A percentile compares a stretch with the other conserved stretches of the same genome.
These are phyloP conservation scores for Disparrhopalites patrizii DNA, from an alignment of 2,888 invertebrate species.

Conservation along the genomic window DNA sequence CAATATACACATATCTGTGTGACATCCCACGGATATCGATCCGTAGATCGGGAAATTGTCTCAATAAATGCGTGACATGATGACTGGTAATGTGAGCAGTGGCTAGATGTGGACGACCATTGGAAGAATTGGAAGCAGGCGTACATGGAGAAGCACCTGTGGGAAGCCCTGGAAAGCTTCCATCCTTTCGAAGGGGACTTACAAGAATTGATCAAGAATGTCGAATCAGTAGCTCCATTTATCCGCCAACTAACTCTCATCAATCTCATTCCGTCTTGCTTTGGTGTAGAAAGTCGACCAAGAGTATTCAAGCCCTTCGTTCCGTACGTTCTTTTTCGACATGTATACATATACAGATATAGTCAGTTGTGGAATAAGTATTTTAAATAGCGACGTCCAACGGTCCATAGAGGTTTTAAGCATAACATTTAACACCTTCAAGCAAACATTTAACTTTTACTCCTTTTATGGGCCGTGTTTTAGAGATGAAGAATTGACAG, in stretches of 20 bases:
- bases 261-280: slow-evolving; percentile 46
- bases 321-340: slow-evolving; percentile 5
- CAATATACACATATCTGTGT: background rate
- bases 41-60: background rate
- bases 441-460: too few relatives aligned
- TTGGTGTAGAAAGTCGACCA: slow-evolving; percentile 29
- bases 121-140: slow-evolving; percentile 37
- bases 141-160: slow-evolving; percentile 41
- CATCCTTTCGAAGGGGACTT: slow-evolving; percentile 42
- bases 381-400: too few relatives aligned
- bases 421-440: too few relatives aligned
- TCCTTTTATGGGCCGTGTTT: too few relatives aligned
- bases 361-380: too few relatives aligned
- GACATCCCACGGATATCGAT: background rate
- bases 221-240: slow-evolving; percentile 34
- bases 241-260: slow-evolving; percentile 37
- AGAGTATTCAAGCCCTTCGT: slow-evolving; percentile 30
- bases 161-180: slow-evolving; percentile 42
- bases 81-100: slow-evolving; percentile 18
- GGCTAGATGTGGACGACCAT: slow-evolving; percentile 33
- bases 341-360: too few relatives aligned
- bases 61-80: background rate
- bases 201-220: slow-evolving; percentile 30
- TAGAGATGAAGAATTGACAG: slow-evolving; percentile 29
- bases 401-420: too few relatives aligned